A percentile compares a stretch with the other conserved stretches of the same genome.
phyloP scores from a whole-genome alignment of 92 coral and sea anemone species.

The Montipora capitata region DNA sequence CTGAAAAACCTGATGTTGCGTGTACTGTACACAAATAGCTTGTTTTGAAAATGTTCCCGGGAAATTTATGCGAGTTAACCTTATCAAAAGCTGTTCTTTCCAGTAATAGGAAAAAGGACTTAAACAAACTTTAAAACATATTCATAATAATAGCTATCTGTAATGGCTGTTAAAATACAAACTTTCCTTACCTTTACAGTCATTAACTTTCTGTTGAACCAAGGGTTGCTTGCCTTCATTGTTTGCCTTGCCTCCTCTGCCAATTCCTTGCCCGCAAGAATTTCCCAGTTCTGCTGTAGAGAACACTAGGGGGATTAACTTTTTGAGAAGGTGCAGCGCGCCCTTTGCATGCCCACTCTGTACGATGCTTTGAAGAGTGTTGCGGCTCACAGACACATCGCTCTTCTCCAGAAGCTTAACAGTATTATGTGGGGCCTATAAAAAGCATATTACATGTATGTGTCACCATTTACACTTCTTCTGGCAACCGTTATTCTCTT shows the following conservation, averaged over 20 bases:
- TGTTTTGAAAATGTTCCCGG: not conserved
- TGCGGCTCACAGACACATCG: conserved; percentile 24
- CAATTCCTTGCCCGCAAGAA: conserved; percentile 59
- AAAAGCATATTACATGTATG: no score
- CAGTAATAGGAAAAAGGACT: not conserved
- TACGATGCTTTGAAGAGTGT: conserved; percentile 18
- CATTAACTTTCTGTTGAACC: conserved; percentile 33
- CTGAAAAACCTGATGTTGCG: not conserved
- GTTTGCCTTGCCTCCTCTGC: conserved; percentile 2
- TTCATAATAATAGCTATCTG: not conserved
- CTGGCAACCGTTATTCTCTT: not conserved
- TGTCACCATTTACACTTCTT: no score
- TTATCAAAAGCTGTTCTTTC: not conserved
- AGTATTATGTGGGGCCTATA: not conserved
- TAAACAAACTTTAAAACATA: not conserved
- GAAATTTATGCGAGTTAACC: not conserved
- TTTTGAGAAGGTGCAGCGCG: conserved; percentile 31
- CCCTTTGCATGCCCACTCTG: conserved; percentile 51
- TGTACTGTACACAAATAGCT: not conserved
- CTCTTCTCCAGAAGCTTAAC: conserved; percentile 27
- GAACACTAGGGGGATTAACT: conserved; percentile 48
- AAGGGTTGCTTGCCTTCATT: conserved; percentile 31
- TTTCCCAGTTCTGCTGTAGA: conserved; percentile 36
- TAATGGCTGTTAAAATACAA: not conserved
- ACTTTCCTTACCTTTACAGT: conserved; percentile 20